Conservation (phyloP, 2,113 vertebrate genomes). For the Embiotoca jacksoni region DNA sequence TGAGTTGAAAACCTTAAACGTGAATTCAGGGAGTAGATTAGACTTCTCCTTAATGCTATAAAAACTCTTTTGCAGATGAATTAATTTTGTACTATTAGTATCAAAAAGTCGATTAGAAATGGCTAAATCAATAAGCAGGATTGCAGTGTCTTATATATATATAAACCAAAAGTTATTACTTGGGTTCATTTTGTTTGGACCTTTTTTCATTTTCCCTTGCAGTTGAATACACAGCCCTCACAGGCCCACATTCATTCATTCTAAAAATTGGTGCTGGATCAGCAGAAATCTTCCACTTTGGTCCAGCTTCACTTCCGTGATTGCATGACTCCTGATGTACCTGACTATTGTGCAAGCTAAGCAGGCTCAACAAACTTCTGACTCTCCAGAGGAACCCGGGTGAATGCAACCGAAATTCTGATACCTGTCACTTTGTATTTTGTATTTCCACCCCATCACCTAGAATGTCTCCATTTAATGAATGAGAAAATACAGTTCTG, state of each 20-base stretch:
- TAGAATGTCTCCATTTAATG: slow-evolving; percentile 48
- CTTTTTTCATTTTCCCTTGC: slow-evolving; percentile 41
- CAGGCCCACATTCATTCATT: slow-evolving; percentile 41
- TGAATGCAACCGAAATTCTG: slow-evolving; percentile 55
- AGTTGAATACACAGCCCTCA: slow-evolving; percentile 44
- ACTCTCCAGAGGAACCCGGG: slow-evolving; percentile 50
- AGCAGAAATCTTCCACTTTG: slow-evolving; percentile 56
- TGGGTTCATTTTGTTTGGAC: slow-evolving; percentile 40
- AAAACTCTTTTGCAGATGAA: background rate
- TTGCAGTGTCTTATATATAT: background rate
- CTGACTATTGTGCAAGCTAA: slow-evolving; percentile 57
- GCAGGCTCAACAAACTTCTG: slow-evolving; percentile 48
- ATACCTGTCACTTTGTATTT: slow-evolving; percentile 68
- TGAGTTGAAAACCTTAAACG: background rate
- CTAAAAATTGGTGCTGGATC: slow-evolving; percentile 61
- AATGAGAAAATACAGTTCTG: slow-evolving; percentile 39
- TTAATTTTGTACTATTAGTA: slow-evolving; percentile 2
- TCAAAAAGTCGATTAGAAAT: slow-evolving; percentile 28
- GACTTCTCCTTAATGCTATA: no score
- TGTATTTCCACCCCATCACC: slow-evolving; percentile 35
- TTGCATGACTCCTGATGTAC: slow-evolving; percentile 45
- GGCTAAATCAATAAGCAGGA: background rate
- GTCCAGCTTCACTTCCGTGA: slow-evolving; percentile 44
- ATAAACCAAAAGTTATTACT: slow-evolving; percentile 52
- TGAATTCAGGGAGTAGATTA: no score